Conservation (phyloP, 2,888 invertebrate species). For the Drosophila birchii region DNA sequence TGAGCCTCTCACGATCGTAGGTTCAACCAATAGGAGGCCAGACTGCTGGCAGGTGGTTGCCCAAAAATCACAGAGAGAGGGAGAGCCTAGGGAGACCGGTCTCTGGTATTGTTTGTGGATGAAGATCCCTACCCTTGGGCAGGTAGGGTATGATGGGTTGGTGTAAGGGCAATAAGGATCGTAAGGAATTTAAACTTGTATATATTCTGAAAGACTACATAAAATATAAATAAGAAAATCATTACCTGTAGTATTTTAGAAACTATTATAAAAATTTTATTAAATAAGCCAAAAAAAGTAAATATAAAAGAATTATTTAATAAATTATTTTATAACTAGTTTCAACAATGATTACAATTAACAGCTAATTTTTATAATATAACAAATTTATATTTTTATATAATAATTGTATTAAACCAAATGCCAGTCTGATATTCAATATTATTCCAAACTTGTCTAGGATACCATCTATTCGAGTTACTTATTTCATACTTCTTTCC, state of each 20-base stretch:
- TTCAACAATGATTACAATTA: neutral
- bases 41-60: slow-evolving; percentile 72
- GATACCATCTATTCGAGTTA: slow-evolving; percentile 19
- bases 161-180: slow-evolving; percentile 2
- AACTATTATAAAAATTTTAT: neutral
- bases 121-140: neutral
- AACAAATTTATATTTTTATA: neutral
- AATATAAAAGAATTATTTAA: neutral
- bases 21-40: slow-evolving; percentile 59
- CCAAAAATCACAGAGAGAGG: slow-evolving; percentile 10
- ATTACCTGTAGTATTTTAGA: no score
- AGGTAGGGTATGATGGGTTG: slow-evolving; percentile 17
- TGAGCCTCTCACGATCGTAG: slow-evolving; percentile 17
- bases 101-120: slow-evolving; percentile 10
- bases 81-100: slow-evolving; percentile 23
- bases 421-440: neutral
- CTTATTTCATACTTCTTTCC: neutral
- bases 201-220: no score
- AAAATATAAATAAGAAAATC: no score
- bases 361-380: no score
- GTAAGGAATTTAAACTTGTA: neutral
- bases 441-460: neutral
- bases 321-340: neutral
- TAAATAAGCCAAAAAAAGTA: neutral
- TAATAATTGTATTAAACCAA: neutral